Conservation (phyloP, 2,888 invertebrate species). For the Eupithecia exiguata region DNA sequence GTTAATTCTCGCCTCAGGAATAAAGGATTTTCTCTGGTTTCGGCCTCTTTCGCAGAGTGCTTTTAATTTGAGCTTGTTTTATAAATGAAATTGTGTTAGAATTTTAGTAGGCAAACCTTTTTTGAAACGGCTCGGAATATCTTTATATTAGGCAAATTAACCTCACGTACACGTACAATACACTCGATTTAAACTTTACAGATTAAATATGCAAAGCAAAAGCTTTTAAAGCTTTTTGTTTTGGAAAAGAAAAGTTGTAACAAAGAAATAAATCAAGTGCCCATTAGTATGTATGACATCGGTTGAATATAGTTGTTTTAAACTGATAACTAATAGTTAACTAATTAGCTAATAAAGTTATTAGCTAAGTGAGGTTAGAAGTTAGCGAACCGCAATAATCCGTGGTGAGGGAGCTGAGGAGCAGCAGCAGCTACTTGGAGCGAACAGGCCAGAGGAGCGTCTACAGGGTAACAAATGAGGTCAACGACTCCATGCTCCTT, state of each 20-base stretch:
- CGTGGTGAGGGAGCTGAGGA: not conserved
- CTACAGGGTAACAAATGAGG: not conserved
- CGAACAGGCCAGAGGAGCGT: not conserved
- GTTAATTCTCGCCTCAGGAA: constrained; percentile 10
- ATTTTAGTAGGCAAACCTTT: constrained; percentile 11
- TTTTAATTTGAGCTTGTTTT: constrained; percentile 19
- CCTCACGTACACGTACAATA: constrained; percentile 5
- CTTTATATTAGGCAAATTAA: constrained; percentile 11
- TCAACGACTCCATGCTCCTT: too few species aligned
- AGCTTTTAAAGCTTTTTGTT: not conserved
- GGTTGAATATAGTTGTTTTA: not conserved
- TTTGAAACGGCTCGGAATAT: constrained; percentile 11
- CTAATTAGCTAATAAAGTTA: not conserved
- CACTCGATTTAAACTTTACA: constrained; percentile 19
- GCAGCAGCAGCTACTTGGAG: too few species aligned
- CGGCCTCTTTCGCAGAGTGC: constrained; percentile 12
- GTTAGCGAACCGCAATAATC: not conserved
- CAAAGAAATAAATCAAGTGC: not conserved
- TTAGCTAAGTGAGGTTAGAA: not conserved
- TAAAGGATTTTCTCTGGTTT: constrained; percentile 7
- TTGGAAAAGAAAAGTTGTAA: not conserved
- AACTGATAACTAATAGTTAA: not conserved
- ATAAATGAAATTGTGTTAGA: constrained; percentile 13
- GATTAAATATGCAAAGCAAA: constrained; percentile 14
- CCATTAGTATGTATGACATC: not conserved